These are phyloP conservation scores for Colossoma macropomum DNA, from an alignment of 2,113 vertebrate species.

Conservation along the genomic window DNA sequence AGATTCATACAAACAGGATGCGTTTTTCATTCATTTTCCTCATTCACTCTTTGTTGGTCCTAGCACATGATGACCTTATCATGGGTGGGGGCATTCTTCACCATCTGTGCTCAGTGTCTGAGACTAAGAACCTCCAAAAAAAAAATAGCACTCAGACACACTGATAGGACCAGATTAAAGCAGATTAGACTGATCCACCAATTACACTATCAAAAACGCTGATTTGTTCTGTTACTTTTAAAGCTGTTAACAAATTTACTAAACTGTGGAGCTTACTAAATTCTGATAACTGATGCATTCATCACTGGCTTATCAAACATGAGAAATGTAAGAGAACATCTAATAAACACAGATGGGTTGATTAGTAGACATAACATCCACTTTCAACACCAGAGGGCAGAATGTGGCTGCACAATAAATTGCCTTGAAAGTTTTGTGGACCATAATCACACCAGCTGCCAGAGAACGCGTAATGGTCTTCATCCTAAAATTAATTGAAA, in stretches of 20 bases:
- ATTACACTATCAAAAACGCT: conserved; percentile 18
- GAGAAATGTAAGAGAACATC: background rate
- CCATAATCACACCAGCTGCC: background rate
- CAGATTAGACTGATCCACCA: background rate
- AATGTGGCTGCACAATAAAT: conserved; percentile 9
- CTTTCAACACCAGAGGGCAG: conserved; percentile 65
- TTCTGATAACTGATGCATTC: background rate
- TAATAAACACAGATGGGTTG: conserved; percentile 4
- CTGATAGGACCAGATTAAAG: conserved; percentile 28
- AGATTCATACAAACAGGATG: conserved; percentile 25
- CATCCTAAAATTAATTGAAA: too few relatives aligned
- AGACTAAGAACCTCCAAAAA: conserved; percentile 49
- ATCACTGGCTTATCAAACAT: background rate
- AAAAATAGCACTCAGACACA: conserved; percentile 50
- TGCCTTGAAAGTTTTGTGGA: background rate
- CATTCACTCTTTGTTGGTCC: conserved; percentile 32
- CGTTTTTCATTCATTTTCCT: conserved; percentile 29
- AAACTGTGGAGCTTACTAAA: background rate
- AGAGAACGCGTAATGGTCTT: background rate
- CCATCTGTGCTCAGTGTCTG: conserved; percentile 50
- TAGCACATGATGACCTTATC: conserved; percentile 44
- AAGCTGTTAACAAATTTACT: background rate
- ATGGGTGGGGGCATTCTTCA: conserved; percentile 14
- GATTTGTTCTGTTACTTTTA: background rate
- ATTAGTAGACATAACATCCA: background rate